phyloP scores from a whole-genome alignment of 2,113 vertebrate genomes.

The Otis tarda region DNA sequence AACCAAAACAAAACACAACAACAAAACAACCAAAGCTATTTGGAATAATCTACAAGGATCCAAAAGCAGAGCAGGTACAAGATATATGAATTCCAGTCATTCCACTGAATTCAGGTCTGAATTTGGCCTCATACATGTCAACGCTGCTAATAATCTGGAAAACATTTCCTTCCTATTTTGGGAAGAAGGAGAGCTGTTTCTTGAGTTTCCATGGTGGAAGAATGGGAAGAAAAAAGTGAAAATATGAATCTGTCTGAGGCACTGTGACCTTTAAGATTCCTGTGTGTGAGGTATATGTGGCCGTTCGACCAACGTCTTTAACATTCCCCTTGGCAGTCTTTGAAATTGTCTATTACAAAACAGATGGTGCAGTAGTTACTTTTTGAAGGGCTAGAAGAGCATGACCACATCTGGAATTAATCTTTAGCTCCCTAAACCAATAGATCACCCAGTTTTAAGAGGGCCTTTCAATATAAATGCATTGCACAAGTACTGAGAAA shows the following conservation, averaged over 20 bases:
- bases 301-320: conserved; percentile 44
- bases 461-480: conserved; percentile 36
- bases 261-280: conserved; percentile 48
- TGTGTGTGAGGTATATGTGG: conserved; percentile 30
- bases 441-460: conserved; percentile 62
- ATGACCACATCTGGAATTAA: conserved; percentile 60
- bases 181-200: background rate
- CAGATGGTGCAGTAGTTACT: conserved; percentile 63
- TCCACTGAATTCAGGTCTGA: background rate
- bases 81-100: background rate
- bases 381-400: conserved; percentile 54
- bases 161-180: background rate
- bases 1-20: no score
- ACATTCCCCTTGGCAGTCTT: conserved; percentile 43
- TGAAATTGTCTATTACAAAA: conserved; percentile 63
- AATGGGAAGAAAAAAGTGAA: conserved; percentile 1
- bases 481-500: conserved; percentile 35
- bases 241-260: conserved; percentile 38
- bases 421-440: conserved; percentile 57
- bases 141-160: background rate
- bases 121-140: background rate
- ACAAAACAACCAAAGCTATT: background rate
- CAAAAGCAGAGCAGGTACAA: background rate
- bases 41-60: background rate
- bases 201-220: background rate